Evolutionary conservation across 2,797 vertebrate species (phyloP).

Genomic region (Sebastes ruberrimus): DNA sequence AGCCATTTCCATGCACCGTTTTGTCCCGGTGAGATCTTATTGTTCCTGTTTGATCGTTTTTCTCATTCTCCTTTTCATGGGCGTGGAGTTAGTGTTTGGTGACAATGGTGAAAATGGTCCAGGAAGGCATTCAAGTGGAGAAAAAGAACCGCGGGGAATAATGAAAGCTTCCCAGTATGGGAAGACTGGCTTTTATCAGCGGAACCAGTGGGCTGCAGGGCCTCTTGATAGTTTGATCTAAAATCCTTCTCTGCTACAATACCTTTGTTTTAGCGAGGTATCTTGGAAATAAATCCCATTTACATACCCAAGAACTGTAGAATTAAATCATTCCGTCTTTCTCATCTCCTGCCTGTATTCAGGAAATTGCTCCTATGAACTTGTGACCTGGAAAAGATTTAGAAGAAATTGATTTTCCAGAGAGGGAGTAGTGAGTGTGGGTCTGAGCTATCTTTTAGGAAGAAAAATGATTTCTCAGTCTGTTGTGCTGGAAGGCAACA

Average conservation of each 20-base stretch:
- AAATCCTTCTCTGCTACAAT: background rate
- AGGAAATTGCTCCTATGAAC: slow-evolving; percentile 45
- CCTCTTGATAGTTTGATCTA: slow-evolving; percentile 1
- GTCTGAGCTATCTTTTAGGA: background rate
- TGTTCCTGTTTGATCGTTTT: slow-evolving; percentile 6
- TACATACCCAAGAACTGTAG: background rate
- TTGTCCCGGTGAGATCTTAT: background rate
- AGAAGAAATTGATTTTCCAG: slow-evolving; percentile 35
- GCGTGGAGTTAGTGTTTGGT: slow-evolving; percentile 10
- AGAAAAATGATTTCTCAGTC: slow-evolving; percentile 6
- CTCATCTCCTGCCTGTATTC: slow-evolving; percentile 27
- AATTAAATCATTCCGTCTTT: slow-evolving; percentile 3
- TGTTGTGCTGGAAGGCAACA: slow-evolving; percentile 24
- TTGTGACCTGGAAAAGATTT: slow-evolving; percentile 20
- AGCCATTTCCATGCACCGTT: background rate
- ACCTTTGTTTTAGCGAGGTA: slow-evolving; percentile 20
- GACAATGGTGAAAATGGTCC: background rate
- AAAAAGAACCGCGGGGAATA: slow-evolving; percentile 7
- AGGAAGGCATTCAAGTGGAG: background rate
- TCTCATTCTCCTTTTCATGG: slow-evolving; percentile 10
- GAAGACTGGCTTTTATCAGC: slow-evolving; percentile 17
- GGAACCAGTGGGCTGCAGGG: background rate
- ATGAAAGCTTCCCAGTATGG: slow-evolving; percentile 1
- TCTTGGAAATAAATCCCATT: slow-evolving; percentile 9
- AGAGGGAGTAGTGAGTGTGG: background rate